Evolutionary conservation across 2,888 invertebrate species (phyloP), one percentile per base, ranked within the genome.

Genomic region (Megalurothrips usitatus): DNA sequence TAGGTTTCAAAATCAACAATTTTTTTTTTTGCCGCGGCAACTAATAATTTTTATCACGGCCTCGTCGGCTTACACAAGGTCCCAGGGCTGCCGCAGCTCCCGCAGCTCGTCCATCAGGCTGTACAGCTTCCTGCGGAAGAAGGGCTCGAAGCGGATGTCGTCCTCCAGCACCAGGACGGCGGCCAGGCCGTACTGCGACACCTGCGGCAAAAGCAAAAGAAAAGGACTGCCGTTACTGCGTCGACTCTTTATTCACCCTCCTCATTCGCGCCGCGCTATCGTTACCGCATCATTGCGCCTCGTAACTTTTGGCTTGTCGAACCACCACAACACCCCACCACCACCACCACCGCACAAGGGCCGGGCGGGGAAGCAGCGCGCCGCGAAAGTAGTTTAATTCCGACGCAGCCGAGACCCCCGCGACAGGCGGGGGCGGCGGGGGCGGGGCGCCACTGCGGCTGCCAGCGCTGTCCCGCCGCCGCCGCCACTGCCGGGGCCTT

Each of bases 91-190:
- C 10, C 87, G 86, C 82, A 89, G 87, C 82, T 86, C 86, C 79
- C 89, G 89, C 43, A 92, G 88, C 85, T 96, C 95, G 1, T 89
- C 86, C 87, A 95, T 87, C 26, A 95, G 87, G 48, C 89, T 89
- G 28, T 88, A 84, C 58, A 96, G 88, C 85, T 92, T 92, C 80
- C 89, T 88, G 0, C 91, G 89, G 87, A 99, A 99, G 87, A 93
- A 95, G 0, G 96, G 92, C 84, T 94, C 94, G 87, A 99, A 99
- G 82, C 95, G 91, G 58, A 98, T 92, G 86, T 99, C 99, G 86
- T 99, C 99, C 86, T 99, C 99, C 78, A 99, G 89, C 0, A 99
- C 90, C 83, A 98, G 88, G 0, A 94, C 91, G 82, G 88, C 89
- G n/a, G 89, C 86, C 82, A 91, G 89, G 19, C 88, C 87, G 43